These are phyloP conservation scores for Carapus acus DNA, from an alignment of 2,797 vertebrate species.

Conservation along the genomic window DNA sequence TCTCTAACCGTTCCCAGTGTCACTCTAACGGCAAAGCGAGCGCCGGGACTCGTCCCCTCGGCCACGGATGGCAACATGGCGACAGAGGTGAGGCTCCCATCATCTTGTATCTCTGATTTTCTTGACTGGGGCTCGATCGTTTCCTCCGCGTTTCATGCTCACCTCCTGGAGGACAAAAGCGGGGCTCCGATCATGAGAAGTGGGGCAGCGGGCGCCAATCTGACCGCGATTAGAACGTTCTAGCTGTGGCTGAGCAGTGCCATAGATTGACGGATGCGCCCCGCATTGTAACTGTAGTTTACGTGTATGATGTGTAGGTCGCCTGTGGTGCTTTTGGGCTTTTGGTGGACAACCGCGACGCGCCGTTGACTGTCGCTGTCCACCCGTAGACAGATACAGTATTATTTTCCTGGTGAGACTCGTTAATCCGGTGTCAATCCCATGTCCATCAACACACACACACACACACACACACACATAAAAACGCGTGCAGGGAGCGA, in stretches of 20 bases:
- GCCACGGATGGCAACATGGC: conserved; percentile 77
- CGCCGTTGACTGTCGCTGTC: conserved; percentile 22
- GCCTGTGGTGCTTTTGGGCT: neutral
- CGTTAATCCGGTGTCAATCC: conserved; percentile 56
- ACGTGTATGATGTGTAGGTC: neutral
- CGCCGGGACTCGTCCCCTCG: conserved; percentile 58
- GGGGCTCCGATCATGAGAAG: neutral
- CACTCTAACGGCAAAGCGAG: conserved; percentile 61
- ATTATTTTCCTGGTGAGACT: conserved; percentile 46
- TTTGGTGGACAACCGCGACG: neutral
- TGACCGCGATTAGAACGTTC: conserved; percentile 16
- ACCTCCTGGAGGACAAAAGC: neutral
- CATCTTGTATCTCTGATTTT: conserved; percentile 1
- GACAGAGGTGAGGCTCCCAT: conserved; percentile 73
- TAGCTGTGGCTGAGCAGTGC: conserved; percentile 7
- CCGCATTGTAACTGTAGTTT: conserved; percentile 27
- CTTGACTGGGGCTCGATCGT: neutral
- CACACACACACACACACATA: conserved; percentile 11
- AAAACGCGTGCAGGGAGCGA: neutral
- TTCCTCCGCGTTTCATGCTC: accelerated
- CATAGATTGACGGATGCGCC: conserved; percentile 23
- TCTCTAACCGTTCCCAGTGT: conserved; percentile 39
- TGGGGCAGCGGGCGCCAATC: conserved; percentile 21
- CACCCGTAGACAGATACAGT: conserved; percentile 40
- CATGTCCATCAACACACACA: conserved; percentile 15